Conservation (phyloP, 2,888 invertebrate genomes). For the Diaphora mendica region DNA sequence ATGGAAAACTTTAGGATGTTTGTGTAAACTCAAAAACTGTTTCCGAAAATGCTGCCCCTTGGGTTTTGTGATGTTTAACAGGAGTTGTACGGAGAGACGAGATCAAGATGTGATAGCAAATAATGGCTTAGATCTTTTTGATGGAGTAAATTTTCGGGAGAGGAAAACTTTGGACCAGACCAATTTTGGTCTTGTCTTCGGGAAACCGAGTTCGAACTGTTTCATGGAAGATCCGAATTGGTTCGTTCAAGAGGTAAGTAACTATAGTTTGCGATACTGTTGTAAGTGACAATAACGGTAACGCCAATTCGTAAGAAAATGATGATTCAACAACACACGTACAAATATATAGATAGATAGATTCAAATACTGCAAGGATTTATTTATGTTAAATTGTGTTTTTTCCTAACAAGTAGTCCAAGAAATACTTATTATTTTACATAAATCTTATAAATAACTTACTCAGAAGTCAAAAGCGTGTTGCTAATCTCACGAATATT, state of each 20-base stretch:
- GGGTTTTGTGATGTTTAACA: conserved; percentile 51
- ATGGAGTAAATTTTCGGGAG: conserved; percentile 45
- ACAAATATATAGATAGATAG: too few species aligned
- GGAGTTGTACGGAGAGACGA: conserved; percentile 52
- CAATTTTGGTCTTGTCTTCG: conserved; percentile 56
- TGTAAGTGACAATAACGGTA: not conserved
- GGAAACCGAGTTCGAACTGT: conserved; percentile 53
- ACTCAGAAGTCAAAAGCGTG: not conserved
- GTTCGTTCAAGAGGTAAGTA: conserved; percentile 73
- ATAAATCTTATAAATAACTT: not conserved
- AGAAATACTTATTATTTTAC: not conserved
- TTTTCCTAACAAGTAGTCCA: not conserved
- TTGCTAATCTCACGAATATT: not conserved
- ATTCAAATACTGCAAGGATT: not conserved
- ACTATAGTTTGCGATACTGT: not conserved
- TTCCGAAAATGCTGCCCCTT: conserved; percentile 74
- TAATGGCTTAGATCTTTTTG: conserved; percentile 59
- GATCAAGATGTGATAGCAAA: conserved; percentile 54
- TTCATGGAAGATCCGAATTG: conserved; percentile 60
- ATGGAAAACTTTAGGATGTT: conserved; percentile 66
- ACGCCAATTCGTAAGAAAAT: not conserved
- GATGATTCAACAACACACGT: not conserved
- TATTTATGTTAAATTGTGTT: not conserved
- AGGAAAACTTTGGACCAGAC: conserved; percentile 52
- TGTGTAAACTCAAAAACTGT: conserved; percentile 67